Conservation (phyloP, 1,140 invertebrate species). For the Cherax destructor region DNA sequence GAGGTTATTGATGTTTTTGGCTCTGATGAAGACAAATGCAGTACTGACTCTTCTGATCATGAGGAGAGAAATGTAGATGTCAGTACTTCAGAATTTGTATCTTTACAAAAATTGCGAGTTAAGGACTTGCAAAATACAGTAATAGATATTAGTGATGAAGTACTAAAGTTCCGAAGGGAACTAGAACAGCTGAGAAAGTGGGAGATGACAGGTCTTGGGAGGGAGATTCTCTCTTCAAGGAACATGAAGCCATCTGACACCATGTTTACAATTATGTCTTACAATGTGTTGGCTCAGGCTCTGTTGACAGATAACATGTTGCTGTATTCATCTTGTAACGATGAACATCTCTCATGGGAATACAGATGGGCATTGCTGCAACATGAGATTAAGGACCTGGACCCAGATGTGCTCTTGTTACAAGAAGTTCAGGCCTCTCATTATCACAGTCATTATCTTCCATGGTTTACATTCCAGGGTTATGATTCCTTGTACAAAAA, state of each 20-base stretch:
- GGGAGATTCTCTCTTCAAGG: conserved; percentile 11
- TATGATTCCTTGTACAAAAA: conserved; percentile 85
- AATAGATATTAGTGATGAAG: conserved; percentile 50
- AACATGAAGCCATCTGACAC: conserved; percentile 37
- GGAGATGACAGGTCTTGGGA: conserved; percentile 48
- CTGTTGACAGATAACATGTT: conserved; percentile 84
- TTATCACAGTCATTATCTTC: conserved; percentile 80
- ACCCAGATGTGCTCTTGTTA: conserved; percentile 88
- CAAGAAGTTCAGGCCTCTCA: conserved; percentile 92
- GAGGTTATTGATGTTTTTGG: conserved; percentile 11
- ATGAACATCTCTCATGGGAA: conserved; percentile 82
- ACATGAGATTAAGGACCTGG: conserved; percentile 82
- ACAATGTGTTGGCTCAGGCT: conserved; percentile 92
- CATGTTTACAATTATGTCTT: conserved; percentile 81
- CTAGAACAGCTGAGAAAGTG: conserved; percentile 51
- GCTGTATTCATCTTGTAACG: conserved; percentile 83
- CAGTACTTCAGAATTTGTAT: conserved; percentile 21
- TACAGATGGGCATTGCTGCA: conserved; percentile 82
- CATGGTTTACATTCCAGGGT: conserved; percentile 75
- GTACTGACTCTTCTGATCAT: background rate
- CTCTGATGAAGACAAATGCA: background rate
- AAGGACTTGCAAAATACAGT: conserved; percentile 17
- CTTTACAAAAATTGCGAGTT: conserved; percentile 2
- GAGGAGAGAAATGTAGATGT: conserved; percentile 7
- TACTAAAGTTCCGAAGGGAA: background rate